phyloP scores from a whole-genome alignment of 2,797 vertebrate genomes.

The Sebastes steindachneri region DNA sequence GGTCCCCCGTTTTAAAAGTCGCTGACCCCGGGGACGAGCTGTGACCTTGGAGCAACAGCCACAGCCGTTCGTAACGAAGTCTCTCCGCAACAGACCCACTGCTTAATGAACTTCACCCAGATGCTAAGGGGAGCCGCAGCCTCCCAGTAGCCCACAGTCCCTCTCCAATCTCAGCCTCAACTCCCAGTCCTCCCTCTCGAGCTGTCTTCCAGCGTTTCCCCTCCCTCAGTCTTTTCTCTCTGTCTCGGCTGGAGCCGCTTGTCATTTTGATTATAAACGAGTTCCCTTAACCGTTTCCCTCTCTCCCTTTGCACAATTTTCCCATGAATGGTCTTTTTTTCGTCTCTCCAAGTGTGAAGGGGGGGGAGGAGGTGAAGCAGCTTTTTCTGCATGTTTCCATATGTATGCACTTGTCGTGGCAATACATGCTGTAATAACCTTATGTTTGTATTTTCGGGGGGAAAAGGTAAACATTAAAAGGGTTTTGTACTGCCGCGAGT shows the following conservation, averaged over 20 bases:
- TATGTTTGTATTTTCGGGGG: slow-evolving; percentile 22
- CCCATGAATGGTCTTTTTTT: slow-evolving; percentile 3
- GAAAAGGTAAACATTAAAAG: slow-evolving; percentile 43
- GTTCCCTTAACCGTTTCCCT: slow-evolving; percentile 39
- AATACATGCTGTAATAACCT: background rate
- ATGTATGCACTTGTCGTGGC: slow-evolving; percentile 4
- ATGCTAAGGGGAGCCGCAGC: slow-evolving; percentile 62
- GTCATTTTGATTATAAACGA: slow-evolving; percentile 68
- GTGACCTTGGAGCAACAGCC: slow-evolving; percentile 52
- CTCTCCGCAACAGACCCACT: slow-evolving; percentile 39
- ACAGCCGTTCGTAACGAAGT: slow-evolving; percentile 33
- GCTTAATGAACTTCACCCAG: slow-evolving; percentile 75
- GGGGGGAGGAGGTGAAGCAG: background rate
- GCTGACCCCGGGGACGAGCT: slow-evolving; percentile 26
- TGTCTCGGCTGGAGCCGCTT: slow-evolving; percentile 32
- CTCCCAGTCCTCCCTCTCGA: slow-evolving; percentile 42
- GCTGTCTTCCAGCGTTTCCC: slow-evolving; percentile 28
- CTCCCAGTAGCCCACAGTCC: slow-evolving; percentile 65
- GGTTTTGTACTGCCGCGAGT: slow-evolving; percentile 36
- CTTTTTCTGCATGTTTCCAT: background rate
- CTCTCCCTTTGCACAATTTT: slow-evolving; percentile 23
- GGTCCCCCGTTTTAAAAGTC: slow-evolving; percentile 8
- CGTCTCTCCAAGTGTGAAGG: background rate
- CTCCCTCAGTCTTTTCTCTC: background rate
- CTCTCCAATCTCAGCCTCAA: slow-evolving; percentile 63